Base-by-base conservation (phyloP, 2,113 vertebrate genomes). In the Falco punctatus region DNA sequence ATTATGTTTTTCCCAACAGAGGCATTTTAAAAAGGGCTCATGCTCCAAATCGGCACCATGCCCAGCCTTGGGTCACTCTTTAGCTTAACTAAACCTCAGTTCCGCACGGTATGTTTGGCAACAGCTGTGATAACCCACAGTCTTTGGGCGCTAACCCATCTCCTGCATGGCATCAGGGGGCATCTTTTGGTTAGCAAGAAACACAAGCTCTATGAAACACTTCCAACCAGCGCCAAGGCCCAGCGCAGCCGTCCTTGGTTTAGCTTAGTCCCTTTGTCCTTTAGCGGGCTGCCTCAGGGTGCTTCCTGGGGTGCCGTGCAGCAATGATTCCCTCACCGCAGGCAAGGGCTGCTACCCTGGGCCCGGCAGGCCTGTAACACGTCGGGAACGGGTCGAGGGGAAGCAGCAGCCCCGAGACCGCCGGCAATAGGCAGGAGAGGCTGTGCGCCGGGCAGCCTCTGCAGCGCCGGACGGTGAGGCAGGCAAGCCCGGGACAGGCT, bases 111-210 rank as follows among this genome's bases (percentile, higher is more conserved):
- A 15, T 10, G 3, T 26, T 27, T 28, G 10, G 0, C 17, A 62
- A 38, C 17, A 15, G n/a, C 58, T 40, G 21, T 1, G n/a, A 24
- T 18, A 70, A 62, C 54, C 42, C 62, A 1, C 10, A 1, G 13
- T 35, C 8, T 54, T 9, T 15, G 21, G 49, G 28, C 16, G 65
- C 79, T 55, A 81, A 8, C 3, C 13, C 4, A 16, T 21, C 38
- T 59, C 17, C n/a, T 13, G 9, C 2, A 3, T 1, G 33, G 24
- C 1, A 2, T 0, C 14, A 6, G 8, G 22, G 11, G 11, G 9
- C 4, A n/a, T 4, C 16, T 27, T 6, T 0, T 17, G 49, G 18
- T 62, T 23, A 5, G 18, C 5, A 4, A 27, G 15, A 26, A 52
- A 15, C 52, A 48, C 20, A 10, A 75, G 18, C 13, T 16, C 30